Evolutionary conservation across 2,113 vertebrate genomes (phyloP), one percentile per base, ranked within the genome.

Genomic region (Carassius auratus): DNA sequence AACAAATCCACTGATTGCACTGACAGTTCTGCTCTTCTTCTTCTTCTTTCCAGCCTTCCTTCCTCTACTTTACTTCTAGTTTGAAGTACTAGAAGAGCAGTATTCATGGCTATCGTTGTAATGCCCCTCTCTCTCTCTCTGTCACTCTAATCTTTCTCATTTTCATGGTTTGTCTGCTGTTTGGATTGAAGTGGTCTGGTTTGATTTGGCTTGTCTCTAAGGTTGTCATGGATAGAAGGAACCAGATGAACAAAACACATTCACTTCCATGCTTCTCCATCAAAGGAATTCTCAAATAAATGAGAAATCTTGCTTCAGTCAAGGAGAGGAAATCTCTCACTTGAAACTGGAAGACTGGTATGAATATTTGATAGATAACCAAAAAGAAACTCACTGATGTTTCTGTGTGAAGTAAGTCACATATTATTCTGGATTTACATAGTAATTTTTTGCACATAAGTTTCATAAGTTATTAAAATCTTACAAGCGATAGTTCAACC

Each of bases 221-320:
- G 71, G 38, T 82, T 88, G 91, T 91, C 93, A 92, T 83, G 89
- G 90, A 86, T 88, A 85, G 86, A 83, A 85, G 84, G 88, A 86
- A 68, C 86, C 33, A 84, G 87, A 69, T 89, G 86, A 64, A 88
- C 89, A 86, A 86, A 86, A 69, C 84, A 85, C 52, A 38, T 87
- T 87, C 64, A 84, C 85, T 90, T 91, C 86, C 85, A 87, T 86
- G 48, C 84, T 19, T 8, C 86, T 86, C 86, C 86, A 86, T 90
- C 76, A 85, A 30, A 57, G 76, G 76, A 50, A 50, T 14, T 14
- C 23, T 6, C 21, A 55, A 55, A 9, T 13, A 52, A 84, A 45
- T 3, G 45, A 14, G 7, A 55, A 55, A 55, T 6, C 52, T 17
- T 55, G 52, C 5, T 55, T 55, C 14, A 55, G 52, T 17, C 4